phyloP scores from a whole-genome alignment of 23 tunicate genomes.

The Phallusia fumigata region DNA sequence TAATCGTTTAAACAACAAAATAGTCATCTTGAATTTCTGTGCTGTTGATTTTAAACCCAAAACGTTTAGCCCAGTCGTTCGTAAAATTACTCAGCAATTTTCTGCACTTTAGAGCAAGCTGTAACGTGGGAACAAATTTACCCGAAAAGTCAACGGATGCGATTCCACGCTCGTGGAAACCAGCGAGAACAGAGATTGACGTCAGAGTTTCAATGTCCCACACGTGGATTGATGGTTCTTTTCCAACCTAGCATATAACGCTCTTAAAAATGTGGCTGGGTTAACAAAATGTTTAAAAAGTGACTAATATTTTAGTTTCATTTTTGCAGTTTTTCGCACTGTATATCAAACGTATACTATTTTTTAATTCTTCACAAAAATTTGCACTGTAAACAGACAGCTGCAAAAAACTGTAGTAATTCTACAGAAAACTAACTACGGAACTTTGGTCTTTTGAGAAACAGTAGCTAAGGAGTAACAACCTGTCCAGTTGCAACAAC shows the following conservation, averaged over 20 bases:
- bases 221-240: conserved; percentile 80
- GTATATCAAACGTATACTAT: too few species aligned
- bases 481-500: conserved; percentile 95
- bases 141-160: conserved; percentile 85
- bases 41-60: too few species aligned
- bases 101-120: too few species aligned
- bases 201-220: conserved; percentile 70
- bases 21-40: too few species aligned
- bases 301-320: too few species aligned
- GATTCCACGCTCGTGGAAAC: conserved; percentile 89
- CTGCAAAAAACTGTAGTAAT: background rate
- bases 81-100: too few species aligned
- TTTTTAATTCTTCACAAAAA: background rate
- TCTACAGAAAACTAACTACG: background rate
- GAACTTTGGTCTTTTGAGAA: background rate
- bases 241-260: conserved; percentile 63
- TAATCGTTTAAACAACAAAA: too few species aligned
- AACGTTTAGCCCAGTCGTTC: too few species aligned
- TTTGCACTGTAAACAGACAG: background rate
- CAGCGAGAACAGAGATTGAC: conserved; percentile 77
- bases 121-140: background rate
- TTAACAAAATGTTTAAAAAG: too few species aligned
- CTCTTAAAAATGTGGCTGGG: background rate
- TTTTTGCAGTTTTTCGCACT: background rate
- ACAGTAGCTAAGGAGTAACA: background rate